Evolutionary conservation across 2,797 vertebrate species (phyloP), one percentile per base, ranked within the genome.

Genomic region (Hirundo rustica): DNA sequence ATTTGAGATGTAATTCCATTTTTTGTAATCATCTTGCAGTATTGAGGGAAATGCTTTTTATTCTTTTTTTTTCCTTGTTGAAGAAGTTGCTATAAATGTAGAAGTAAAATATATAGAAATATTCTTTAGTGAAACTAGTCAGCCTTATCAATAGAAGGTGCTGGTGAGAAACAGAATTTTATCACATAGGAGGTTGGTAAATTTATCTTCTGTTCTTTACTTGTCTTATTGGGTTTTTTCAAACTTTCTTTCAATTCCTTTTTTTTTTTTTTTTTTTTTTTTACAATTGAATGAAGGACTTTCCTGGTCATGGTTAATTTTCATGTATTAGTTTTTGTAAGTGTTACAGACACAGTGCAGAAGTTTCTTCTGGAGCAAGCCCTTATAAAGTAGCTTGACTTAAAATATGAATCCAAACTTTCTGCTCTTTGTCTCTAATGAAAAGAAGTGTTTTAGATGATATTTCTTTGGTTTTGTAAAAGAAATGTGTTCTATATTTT

Each of bases 401-500:
- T 96, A 97, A 96, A 96, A 95, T 94, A 97, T 29, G 82, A 97
- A 98, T 98, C 94, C 97, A 97, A 96, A 97, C 94, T 96, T 93
- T 93, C 96, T 96, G 95, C 88, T 97, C 96, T 96, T 90, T 97
- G 94, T 98, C 96, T 96, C 91, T 97, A 97, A 97, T 97, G 95
- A 93, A 95, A 97, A 95, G 83, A 96, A 96, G 86, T 73, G 85
- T 79, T 96, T 95, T 96, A 96, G 95, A 93, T 94, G 70, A 93
- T 97, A 96, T 95, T 94, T 96, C 83, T 93, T 97, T 97, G 93
- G 88, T 97, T 97, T 98, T 97, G 89, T 97, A 97, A 97, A 97
- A 95, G 90, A 98, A 97, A 98, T 93, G 73, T 18, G 94, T 97
- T 97, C 97, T 98, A 96, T 97, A 97, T 98, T 98, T 97, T 97